Evolutionary conservation across 2,797 vertebrate species (phyloP).

Genomic region (Argya squamiceps): DNA sequence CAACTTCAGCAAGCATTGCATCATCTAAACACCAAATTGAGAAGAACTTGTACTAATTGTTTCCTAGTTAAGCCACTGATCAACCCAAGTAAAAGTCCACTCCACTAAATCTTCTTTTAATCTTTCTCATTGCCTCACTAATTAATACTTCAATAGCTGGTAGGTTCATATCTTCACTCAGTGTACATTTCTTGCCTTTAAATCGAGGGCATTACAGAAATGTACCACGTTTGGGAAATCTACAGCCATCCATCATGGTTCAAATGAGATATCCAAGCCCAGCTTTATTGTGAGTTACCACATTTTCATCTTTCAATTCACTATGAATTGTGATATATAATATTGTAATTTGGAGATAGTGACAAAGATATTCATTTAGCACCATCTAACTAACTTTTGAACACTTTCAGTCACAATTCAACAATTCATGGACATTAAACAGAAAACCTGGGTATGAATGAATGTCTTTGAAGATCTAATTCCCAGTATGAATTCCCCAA

Average conservation of each 20-base stretch:
- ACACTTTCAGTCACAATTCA: background rate
- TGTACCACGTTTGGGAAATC: background rate
- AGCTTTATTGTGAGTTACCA: background rate
- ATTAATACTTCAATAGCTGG: background rate
- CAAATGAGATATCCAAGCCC: background rate
- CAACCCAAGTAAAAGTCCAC: background rate
- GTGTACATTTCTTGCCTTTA: background rate
- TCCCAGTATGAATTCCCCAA: background rate
- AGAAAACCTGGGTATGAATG: background rate
- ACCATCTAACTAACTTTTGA: background rate
- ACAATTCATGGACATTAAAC: background rate
- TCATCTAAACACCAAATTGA: background rate
- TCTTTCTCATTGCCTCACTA: background rate
- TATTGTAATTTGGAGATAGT: background rate
- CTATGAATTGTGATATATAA: background rate
- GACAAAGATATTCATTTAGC: background rate
- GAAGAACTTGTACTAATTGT: background rate
- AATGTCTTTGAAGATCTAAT: background rate
- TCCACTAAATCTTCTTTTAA: background rate
- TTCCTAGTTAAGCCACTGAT: background rate
- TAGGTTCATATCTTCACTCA: background rate
- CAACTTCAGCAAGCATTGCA: background rate
- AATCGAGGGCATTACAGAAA: fast-evolving
- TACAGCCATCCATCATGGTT: background rate
- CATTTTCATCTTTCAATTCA: background rate